Evolutionary conservation across 1,140 invertebrate species (phyloP), one percentile per base, ranked within the genome.

Genomic region (Bradynema listronoti): DNA sequence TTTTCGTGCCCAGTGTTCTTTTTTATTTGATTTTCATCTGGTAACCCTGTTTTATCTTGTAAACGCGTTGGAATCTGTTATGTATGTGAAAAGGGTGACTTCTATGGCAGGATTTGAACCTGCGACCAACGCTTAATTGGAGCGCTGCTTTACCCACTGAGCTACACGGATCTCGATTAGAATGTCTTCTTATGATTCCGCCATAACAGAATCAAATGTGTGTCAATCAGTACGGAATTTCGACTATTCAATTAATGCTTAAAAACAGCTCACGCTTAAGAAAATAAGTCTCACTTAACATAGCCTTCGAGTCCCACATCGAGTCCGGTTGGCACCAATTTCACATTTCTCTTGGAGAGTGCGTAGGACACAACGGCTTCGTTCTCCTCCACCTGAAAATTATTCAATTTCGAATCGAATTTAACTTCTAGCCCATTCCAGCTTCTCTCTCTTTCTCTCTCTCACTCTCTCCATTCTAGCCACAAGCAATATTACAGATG

Each of bases 291-390:
- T 78, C 75, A 95, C 80, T 86, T 91, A 0, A 85, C 86, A 78
- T 95, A 96, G 36, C 94, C 95, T 79, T 94, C 88, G 29, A 86
- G 86, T 16, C 95, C 95, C 84, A 99, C 93, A 78, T 93, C 88
- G 42, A 99, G 80, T 1, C 90, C 91, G 50, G 90, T 93, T 1
- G 88, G 85, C 2, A 97, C 87, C 32, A 99, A 80, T 80, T 95
- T 93, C 0, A 98, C 91, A 74, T 85, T 80, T 53, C 95, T 82
- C 75, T 91, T 92, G 70, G 88, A 93, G 33, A 99, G 80, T 4
- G 89, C 93, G 82, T 91, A 97, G 80, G 98, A 87, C 36, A 99
- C 85, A 0, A 99, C 90, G 81, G 86, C 88, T 82, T 99, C 95
- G 82, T 98, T 98, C 82, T 99, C 95, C 80, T 99, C 94, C 0